Evolutionary conservation across 2,888 invertebrate genomes (phyloP).

Genomic region (Metalampra italica): DNA sequence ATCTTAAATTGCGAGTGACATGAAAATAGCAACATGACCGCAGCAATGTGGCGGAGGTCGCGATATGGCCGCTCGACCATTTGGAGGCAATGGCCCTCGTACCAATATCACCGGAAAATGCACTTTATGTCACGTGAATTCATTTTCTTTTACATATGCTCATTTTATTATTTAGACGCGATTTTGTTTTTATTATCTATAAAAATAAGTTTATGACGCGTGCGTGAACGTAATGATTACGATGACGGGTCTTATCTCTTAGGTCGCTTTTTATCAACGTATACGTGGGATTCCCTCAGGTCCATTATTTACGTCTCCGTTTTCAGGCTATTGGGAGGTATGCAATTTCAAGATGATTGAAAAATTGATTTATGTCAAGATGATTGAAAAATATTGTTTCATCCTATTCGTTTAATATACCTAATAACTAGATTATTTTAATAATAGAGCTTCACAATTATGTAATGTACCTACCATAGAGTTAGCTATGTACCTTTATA

Average conservation of each 20-base stretch:
- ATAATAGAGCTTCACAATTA: too few species aligned
- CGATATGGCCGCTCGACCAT: conserved; percentile 32
- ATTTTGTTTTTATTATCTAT: conserved; percentile 4
- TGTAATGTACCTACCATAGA: too few species aligned
- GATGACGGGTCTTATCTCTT: not conserved
- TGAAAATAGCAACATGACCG: conserved; percentile 22
- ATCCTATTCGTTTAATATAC: too few species aligned
- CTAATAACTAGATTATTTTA: too few species aligned
- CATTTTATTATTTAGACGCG: conserved; percentile 5
- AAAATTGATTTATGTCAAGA: too few species aligned
- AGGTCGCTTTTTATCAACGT: too few species aligned
- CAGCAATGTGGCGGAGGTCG: conserved; percentile 22
- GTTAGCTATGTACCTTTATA: too few species aligned
- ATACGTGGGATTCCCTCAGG: too few species aligned
- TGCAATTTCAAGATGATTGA: too few species aligned
- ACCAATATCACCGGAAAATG: conserved; percentile 62
- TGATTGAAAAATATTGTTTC: too few species aligned
- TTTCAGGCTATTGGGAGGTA: not conserved
- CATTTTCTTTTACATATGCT: conserved; percentile 6
- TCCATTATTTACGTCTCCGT: too few species aligned
- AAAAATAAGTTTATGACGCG: conserved; percentile 11
- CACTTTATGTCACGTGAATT: conserved; percentile 36
- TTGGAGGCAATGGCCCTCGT: conserved; percentile 51
- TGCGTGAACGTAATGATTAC: conserved; percentile 18
- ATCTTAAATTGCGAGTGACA: conserved; percentile 7